Conservation (phyloP, 1,140 invertebrate genomes). For the Cryptotermes secundus region DNA sequence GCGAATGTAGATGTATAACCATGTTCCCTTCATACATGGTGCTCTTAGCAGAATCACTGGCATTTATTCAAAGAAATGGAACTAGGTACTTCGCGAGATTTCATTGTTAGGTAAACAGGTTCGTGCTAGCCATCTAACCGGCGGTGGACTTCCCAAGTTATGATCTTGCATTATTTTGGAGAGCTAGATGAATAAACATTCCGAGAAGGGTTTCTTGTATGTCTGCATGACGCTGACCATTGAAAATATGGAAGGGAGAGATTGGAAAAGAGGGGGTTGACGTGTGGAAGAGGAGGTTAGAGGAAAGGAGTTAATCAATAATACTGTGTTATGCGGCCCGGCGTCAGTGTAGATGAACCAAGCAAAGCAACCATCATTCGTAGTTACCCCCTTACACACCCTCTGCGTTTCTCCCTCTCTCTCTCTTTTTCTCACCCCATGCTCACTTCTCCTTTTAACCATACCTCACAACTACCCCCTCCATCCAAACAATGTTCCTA, state of each 20-base stretch:
- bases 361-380: conserved; percentile 13
- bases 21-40: too few species aligned
- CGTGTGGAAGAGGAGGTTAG: conserved; percentile 11
- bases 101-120: too few species aligned
- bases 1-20: too few species aligned
- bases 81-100: too few species aligned
- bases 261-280: not conserved
- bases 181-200: not conserved
- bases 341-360: conserved; percentile 14
- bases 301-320: conserved; percentile 8
- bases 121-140: too few species aligned
- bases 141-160: not conserved
- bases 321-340: not conserved
- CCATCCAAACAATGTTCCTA: not conserved
- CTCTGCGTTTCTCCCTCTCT: not conserved
- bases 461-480: not conserved
- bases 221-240: conserved; percentile 9
- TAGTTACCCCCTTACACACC: conserved; percentile 14
- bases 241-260: not conserved
- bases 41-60: too few species aligned
- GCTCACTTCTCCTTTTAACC: not conserved
- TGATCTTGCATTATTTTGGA: conserved; percentile 9
- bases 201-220: not conserved
- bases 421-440: not conserved
- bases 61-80: too few species aligned